Conservation (phyloP, 92 coral and sea anemone genomes). For the Paragorgia papillata region DNA sequence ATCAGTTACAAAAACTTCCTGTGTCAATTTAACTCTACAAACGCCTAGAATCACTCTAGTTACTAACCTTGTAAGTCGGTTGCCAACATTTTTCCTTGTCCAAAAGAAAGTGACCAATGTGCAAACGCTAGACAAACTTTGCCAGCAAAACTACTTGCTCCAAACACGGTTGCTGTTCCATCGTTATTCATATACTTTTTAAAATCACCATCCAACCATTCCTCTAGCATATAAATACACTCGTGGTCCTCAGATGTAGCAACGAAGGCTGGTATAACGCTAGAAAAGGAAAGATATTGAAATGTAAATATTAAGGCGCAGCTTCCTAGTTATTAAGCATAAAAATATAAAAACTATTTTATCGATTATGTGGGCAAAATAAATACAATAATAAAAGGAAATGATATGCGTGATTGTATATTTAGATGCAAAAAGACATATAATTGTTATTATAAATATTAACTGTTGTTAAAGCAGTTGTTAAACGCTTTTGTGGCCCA, state of each 20-base stretch:
- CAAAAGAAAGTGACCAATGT: slow-evolving; percentile 41
- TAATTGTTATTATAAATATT: too few relatives aligned
- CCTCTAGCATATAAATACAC: slow-evolving; percentile 25
- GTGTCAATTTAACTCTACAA: too few relatives aligned
- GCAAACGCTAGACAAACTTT: slow-evolving; percentile 46
- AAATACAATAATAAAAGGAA: too few relatives aligned
- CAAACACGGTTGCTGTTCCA: slow-evolving; percentile 10
- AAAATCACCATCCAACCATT: slow-evolving; percentile 22
- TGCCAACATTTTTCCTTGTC: slow-evolving; percentile 5
- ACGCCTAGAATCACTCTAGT: background rate
- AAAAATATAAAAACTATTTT: too few relatives aligned
- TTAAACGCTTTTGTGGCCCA: too few relatives aligned
- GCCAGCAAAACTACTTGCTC: background rate
- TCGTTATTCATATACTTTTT: slow-evolving; percentile 40
- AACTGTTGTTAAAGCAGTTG: too few relatives aligned
- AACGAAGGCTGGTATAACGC: slow-evolving; percentile 44
- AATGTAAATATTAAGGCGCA: too few relatives aligned
- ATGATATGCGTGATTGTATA: too few relatives aligned
- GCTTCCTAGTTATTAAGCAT: too few relatives aligned
- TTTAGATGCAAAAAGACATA: too few relatives aligned
- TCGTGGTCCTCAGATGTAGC: background rate
- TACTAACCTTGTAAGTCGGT: slow-evolving; percentile 38
- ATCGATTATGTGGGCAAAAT: too few relatives aligned
- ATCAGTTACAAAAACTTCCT: too few relatives aligned
- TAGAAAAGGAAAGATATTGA: background rate